Base-by-base conservation (phyloP, 2,113 vertebrate species). In the Thamnophis sirtalis region DNA sequence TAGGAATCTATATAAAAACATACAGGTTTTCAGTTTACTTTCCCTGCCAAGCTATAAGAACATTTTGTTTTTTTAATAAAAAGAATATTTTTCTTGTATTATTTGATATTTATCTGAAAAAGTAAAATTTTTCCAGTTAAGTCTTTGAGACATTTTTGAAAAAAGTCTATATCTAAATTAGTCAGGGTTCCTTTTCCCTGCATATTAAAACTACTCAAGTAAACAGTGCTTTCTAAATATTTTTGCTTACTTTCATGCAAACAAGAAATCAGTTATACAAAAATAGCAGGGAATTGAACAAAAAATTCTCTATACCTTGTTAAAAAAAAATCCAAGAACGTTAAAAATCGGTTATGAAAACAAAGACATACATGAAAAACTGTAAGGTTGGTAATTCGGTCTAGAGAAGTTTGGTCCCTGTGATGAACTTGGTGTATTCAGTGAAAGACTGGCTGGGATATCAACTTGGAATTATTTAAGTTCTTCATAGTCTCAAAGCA, bases 281-380 rank as follows among this genome's bases (percentile, higher is more conserved):
- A 96, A 98, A 96, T 93, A 95, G 96, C 95, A 97, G 93, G 97
- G 94, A 96, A 96, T 93, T 97, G 97, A 97, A 97, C 96, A 97
- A 97, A 97, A 97, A 97, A 22, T 9, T 38, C 33, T 53, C 86
- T 95, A 93, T 96, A 95, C 91, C 63, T 95, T 93, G 94, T 94
- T 43, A 95, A 92, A 96, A 68, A 51, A 26, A 95, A 95, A 95
- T 92, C 97, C 97, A 98, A 96, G 93, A 97, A 96, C 97, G 98
- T 98, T 98, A 98, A 98, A 97, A 98, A 98, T 98, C 98, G 98
- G 98, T 99, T 99, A 97, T 97, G 97, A 97, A 88, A 97, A 97
- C 94, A 93, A 97, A 96, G 95, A 95, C 96, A 93, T 95, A 96
- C 96, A 95, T 96, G 95, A 93, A 73, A 68, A 93, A 87, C 94